A percentile compares a stretch with the other conserved stretches of the same genome.
Conservation (phyloP, 2,888 invertebrate genomes). For the Pseudoips prasinana region DNA sequence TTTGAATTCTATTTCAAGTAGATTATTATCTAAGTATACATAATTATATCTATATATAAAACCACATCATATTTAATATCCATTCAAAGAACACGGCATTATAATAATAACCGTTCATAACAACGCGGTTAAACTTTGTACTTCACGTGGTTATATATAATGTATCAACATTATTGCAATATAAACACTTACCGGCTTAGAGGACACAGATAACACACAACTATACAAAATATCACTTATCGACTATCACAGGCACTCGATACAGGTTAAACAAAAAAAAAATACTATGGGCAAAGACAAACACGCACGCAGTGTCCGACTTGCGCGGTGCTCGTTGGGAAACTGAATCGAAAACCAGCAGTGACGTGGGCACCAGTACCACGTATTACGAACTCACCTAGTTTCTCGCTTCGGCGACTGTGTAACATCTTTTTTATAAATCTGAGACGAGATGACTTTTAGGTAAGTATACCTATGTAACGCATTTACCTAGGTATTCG, state of each 20-base stretch:
- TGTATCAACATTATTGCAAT: too few relatives aligned
- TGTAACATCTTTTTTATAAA: slow-evolving; percentile 6
- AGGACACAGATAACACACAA: slow-evolving; percentile 30
- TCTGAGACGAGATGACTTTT: too few relatives aligned
- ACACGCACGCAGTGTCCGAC: slow-evolving; percentile 42
- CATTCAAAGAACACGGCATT: too few relatives aligned
- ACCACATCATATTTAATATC: too few relatives aligned
- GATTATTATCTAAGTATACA: too few relatives aligned
- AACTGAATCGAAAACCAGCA: slow-evolving; percentile 47
- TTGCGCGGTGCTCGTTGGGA: slow-evolving; percentile 53
- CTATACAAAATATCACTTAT: slow-evolving; percentile 53
- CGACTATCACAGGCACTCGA: slow-evolving; percentile 56
- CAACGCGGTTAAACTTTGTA: slow-evolving; percentile 28
- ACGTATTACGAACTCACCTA: slow-evolving; percentile 29
- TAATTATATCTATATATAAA: too few relatives aligned
- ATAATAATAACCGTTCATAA: slow-evolving; percentile 16
- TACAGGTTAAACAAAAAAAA: slow-evolving; percentile 25
- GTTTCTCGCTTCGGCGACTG: slow-evolving; percentile 14
- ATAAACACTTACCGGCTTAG: slow-evolving; percentile 42
- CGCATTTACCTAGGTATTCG: too few relatives aligned
- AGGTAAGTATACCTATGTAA: too few relatives aligned
- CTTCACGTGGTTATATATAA: slow-evolving; percentile 33
- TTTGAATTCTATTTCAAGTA: too few relatives aligned
- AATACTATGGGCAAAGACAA: slow-evolving; percentile 20
- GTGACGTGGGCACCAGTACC: slow-evolving; percentile 36